Evolutionary conservation across 2,113 vertebrate species (phyloP), one percentile per base, ranked within the genome.

Genomic region (Brachirus orientalis): DNA sequence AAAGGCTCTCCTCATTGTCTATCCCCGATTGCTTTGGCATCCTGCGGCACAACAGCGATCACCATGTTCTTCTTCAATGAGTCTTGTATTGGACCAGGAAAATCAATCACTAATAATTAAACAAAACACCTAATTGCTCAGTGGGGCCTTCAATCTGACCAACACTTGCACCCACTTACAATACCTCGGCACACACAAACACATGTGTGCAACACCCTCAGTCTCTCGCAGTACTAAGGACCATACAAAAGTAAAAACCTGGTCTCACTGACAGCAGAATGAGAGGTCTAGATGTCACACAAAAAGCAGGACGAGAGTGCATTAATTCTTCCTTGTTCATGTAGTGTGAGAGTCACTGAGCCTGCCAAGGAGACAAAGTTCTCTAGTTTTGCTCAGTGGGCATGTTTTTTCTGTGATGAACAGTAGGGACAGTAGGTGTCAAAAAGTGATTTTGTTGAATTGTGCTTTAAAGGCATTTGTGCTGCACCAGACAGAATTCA

Each of bases 181-280:
- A 70, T 72, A 50, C 12, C 40, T 11, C 45, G 20, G 58, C 6
- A 47, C 19, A 28, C 38, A 22, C 22, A 19, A 37, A 61, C 35
- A 20, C 47, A 75, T 44, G 44, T 35, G 7, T 37, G 37, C 58
- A 66, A 17, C 45, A 35, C 18, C n/a, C n/a, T 50, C 47, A 55
- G 57, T 63, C 73, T 46, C 61, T 69, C 60, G 38, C 60, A 20
- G 57, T 63, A 16, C 57, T 52, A 75, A 83, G 74, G 68, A 79
- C 70, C 75, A 82, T 83, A 69, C 72, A 83, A 68, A 82, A 56
- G 63, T 60, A 63, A 28, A 62, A 79, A 55, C 22, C 50, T 54
- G 46, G 54, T 59, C 55, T 66, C 64, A 47, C 45, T 52, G 63
- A 83, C 60, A 63, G 69, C 33, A 36, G 59, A 20, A 66, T 35